phyloP scores from a whole-genome alignment of 2,797 vertebrate genomes.

The Molossus alvarezi region DNA sequence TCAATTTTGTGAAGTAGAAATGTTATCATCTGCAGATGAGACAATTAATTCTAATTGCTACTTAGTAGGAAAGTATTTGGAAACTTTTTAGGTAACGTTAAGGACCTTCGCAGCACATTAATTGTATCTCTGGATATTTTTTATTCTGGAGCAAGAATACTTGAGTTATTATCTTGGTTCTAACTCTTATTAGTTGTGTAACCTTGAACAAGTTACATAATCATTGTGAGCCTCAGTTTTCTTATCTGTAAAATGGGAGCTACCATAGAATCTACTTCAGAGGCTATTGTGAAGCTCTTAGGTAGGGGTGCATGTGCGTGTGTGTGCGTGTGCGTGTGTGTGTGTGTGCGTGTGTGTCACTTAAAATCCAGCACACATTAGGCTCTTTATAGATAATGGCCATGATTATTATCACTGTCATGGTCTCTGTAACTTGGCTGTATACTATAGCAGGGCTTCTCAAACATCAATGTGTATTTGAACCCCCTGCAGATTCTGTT shows the following conservation, averaged over 20 bases:
- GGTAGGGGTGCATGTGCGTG: not conserved
- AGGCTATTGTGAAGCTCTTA: not conserved
- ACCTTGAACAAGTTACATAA: not conserved
- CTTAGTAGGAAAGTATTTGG: not conserved
- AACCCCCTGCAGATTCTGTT: slow-evolving; percentile 1
- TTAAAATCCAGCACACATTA: not conserved
- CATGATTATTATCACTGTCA: not conserved
- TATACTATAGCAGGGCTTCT: not conserved
- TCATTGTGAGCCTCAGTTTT: not conserved
- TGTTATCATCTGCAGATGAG: not conserved
- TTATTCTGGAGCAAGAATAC: not conserved
- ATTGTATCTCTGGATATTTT: not conserved
- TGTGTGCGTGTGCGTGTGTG: not conserved
- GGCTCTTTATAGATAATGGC: not conserved
- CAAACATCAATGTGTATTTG: not conserved
- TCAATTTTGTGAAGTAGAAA: not conserved
- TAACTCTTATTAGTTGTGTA: not conserved
- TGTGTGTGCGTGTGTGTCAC: not conserved
- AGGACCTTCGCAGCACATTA: not conserved
- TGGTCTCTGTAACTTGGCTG: not conserved
- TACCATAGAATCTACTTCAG: not conserved
- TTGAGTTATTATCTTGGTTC: slow-evolving; percentile 3
- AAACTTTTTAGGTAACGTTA: not conserved
- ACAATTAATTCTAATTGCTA: not conserved
- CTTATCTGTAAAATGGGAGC: not conserved